These are phyloP conservation scores for Perca schrenkii DNA, from an alignment of 2,113 vertebrate genomes.

Conservation along the genomic window DNA sequence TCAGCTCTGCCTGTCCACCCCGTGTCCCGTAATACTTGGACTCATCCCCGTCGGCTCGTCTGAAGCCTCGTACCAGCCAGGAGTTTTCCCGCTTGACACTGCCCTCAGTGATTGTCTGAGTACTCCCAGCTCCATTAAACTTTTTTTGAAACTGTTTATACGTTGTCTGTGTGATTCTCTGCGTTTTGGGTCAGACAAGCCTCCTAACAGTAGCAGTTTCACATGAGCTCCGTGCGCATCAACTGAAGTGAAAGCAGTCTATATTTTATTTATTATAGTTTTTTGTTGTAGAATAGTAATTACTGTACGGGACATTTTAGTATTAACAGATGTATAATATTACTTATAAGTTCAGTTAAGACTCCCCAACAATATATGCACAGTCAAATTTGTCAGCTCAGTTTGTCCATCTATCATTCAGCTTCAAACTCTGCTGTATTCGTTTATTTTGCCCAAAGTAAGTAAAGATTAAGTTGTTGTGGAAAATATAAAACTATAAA, in stretches of 20 bases:
- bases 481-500: background rate
- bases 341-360: background rate
- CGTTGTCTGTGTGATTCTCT: too few relatives aligned
- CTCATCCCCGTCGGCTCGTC: too few relatives aligned
- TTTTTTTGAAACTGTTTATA: too few relatives aligned
- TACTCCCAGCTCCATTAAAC: too few relatives aligned
- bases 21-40: too few relatives aligned
- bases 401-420: background rate
- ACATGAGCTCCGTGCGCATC: background rate
- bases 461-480: background rate
- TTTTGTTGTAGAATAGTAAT: background rate
- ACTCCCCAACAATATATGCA: too few relatives aligned
- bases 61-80: too few relatives aligned
- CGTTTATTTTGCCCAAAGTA: background rate
- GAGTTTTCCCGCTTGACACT: too few relatives aligned
- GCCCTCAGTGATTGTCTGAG: too few relatives aligned
- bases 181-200: too few relatives aligned
- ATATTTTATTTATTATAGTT: background rate
- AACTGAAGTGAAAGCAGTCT: constrained; percentile 2
- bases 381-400: background rate
- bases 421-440: background rate
- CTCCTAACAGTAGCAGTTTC: too few relatives aligned
- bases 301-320: background rate
- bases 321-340: background rate
- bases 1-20: too few relatives aligned